A percentile compares a stretch with the other conserved stretches of the same genome.
Evolutionary conservation across 2,888 invertebrate genomes (phyloP).

Genomic region (Taphrorychus bicolor): DNA sequence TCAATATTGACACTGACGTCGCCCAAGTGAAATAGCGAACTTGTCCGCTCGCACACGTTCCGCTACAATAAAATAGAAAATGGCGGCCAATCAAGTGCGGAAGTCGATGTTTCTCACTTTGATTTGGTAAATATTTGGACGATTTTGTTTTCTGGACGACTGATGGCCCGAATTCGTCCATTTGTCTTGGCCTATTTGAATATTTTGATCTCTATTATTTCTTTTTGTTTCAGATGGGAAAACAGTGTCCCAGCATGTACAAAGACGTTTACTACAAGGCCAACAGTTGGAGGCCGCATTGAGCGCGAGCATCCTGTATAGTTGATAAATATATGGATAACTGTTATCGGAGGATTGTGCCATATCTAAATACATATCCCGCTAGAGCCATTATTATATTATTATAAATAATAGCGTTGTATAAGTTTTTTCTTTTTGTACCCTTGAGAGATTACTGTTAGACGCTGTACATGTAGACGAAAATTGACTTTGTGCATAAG

Average conservation of each 20-base stretch:
- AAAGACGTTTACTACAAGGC: constrained; percentile 93
- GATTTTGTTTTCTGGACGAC: not conserved
- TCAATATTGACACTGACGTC: constrained; percentile 39
- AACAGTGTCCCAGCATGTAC: constrained; percentile 91
- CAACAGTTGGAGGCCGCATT: constrained; percentile 89
- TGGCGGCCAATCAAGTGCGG: constrained; percentile 32
- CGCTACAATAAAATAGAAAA: constrained; percentile 34
- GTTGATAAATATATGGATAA: constrained; percentile 9
- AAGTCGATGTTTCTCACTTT: constrained; percentile 20
- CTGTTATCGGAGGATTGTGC: constrained; percentile 27
- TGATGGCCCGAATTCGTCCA: not conserved
- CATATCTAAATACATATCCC: constrained; percentile 35
- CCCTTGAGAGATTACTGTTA: not conserved
- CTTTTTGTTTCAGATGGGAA: constrained; percentile 69
- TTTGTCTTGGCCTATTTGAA: not conserved
- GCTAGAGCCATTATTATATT: too few species aligned
- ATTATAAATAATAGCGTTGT: not conserved
- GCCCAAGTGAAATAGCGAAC: constrained; percentile 25
- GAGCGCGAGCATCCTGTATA: constrained; percentile 7
- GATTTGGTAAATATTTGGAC: constrained; percentile 25
- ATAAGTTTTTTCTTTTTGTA: not conserved
- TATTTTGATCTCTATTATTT: not conserved
- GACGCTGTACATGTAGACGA: constrained; percentile 2
- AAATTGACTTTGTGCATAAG: not conserved
- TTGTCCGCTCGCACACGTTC: constrained; percentile 32